A percentile compares a stretch with the other conserved stretches of the same genome.
Conservation (phyloP, 2,888 invertebrate genomes). For the Aphidius colemani region DNA sequence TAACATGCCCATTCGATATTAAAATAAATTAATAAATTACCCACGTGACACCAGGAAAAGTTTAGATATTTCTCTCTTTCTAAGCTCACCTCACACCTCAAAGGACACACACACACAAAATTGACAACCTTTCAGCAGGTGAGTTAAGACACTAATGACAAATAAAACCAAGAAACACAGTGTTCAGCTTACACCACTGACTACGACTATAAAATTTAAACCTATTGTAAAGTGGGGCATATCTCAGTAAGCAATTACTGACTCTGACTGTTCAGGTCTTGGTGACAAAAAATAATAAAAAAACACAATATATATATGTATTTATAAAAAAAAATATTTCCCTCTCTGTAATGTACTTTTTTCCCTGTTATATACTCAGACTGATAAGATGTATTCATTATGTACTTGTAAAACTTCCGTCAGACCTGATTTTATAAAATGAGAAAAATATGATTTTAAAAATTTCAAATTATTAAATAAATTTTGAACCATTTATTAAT, state of each 20-base stretch:
- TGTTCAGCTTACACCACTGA: conserved; percentile 30
- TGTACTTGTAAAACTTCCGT: too few relatives aligned
- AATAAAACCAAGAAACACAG: conserved; percentile 26
- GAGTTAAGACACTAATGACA: conserved; percentile 29
- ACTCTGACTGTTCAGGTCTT: conserved; percentile 19
- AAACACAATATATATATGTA: neutral
- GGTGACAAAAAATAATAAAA: neutral
- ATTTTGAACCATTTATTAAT: too few relatives aligned
- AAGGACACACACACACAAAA: too few relatives aligned
- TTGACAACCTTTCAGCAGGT: conserved; percentile 18
- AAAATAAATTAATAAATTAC: too few relatives aligned
- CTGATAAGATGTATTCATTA: conserved; percentile 26
- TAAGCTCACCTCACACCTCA: too few relatives aligned
- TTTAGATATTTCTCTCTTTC: too few relatives aligned
- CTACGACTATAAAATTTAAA: conserved; percentile 27
- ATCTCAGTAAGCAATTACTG: conserved; percentile 37
- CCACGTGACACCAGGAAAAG: too few relatives aligned
- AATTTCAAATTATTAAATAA: too few relatives aligned
- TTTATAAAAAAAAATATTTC: conserved; percentile 18
- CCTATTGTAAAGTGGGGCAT: conserved; percentile 39
- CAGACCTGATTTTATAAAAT: too few relatives aligned
- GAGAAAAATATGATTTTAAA: too few relatives aligned
- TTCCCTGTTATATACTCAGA: neutral
- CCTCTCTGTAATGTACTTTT: conserved; percentile 4
- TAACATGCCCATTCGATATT: too few relatives aligned